Evolutionary conservation across 1,140 invertebrate genomes (phyloP), one percentile per base, ranked within the genome.

Genomic region (Eufriesea mexicana): DNA sequence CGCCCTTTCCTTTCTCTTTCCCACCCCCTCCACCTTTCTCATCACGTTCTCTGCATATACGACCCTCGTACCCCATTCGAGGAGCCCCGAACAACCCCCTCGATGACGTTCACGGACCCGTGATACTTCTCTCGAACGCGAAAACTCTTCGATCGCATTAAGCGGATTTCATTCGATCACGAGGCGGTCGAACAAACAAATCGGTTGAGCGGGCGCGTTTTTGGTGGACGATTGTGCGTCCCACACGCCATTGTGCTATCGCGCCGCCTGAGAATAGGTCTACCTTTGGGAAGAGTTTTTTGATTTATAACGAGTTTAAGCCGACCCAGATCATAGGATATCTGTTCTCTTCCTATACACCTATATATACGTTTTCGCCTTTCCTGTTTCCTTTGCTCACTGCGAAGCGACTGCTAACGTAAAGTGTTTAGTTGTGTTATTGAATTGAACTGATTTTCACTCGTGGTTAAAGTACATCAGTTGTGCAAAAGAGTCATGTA

Each of bases 101-200:
- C 55, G 61, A 45, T 45, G 47, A 62, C 70, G 68, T 66, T 66
- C 51, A 28, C 28, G 35, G 35, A n/a, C 2, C 61, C 61, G 51
- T 49, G 57, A 28, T 61, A 77, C 75, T 80, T 85, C 76, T 79
- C 49, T n/a, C 70, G 18, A 42, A 35, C 73, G 72, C 45, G 80
- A 86, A 68, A 59, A 74, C 85, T 80, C n/a, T 61, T 85, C 86
- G 74, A 87, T 85, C 83, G 75, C 62, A 84, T 84, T 89, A 89
- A 89, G 85, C 85, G 85, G 88, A 89, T 89, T 89, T 89, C 88
- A 81, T 71, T 87, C 67, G 74, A 73, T 80, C 78, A 55, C 83
- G 74, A 75, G 78, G 61, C 75, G 79, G 75, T 28, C 87, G 81
- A 59, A 51, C 86, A 89, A 89, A 89, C 88, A 89, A 84, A 86